A percentile compares a stretch with the other conserved stretches of the same genome.
Evolutionary conservation across 2,113 vertebrate genomes (phyloP).

Genomic region (Rhinopomastus cyanomelas): DNA sequence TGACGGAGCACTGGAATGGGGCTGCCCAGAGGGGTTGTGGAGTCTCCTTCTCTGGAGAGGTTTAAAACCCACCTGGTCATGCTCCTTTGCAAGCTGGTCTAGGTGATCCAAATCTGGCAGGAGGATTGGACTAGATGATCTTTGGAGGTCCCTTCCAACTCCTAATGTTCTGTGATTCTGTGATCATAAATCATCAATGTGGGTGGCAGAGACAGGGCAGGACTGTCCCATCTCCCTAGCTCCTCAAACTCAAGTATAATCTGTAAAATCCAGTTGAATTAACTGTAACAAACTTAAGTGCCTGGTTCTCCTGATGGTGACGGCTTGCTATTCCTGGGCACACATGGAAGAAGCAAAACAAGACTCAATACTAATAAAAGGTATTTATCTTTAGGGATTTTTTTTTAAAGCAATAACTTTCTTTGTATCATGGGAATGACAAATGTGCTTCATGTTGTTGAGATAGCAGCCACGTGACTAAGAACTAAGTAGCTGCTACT

Average conservation of each 20-base stretch:
- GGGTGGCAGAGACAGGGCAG: neutral
- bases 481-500: neutral
- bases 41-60: too few species aligned
- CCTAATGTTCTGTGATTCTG: too few species aligned
- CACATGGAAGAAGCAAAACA: neutral
- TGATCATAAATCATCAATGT: neutral
- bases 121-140: too few species aligned
- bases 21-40: too few species aligned
- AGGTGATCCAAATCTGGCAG: too few species aligned
- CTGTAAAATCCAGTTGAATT: neutral
- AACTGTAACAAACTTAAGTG: neutral
- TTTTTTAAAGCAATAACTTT: neutral
- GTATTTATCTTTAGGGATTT: neutral
- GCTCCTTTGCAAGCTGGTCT: too few species aligned
- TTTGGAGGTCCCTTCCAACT: too few species aligned
- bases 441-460: neutral
- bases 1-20: too few species aligned
- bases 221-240: neutral
- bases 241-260: neutral
- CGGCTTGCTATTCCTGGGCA: neutral
- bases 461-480: neutral
- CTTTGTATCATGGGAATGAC: neutral
- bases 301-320: neutral
- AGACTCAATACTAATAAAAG: neutral
- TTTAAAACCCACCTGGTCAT: too few species aligned